Base-by-base conservation (phyloP, 2,113 vertebrate species). In the Blennius ocellaris region DNA sequence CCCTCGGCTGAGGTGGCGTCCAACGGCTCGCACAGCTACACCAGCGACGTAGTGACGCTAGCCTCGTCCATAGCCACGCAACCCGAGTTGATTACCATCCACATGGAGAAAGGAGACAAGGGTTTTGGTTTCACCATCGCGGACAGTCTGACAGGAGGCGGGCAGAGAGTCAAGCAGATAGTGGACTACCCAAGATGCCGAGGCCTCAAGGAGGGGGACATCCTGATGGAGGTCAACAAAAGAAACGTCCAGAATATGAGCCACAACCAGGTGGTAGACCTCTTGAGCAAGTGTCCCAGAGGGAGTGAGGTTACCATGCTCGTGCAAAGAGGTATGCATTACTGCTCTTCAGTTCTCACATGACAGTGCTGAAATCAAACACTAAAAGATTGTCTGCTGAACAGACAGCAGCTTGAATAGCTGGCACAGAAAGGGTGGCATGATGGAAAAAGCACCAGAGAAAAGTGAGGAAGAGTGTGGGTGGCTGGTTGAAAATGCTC, bases 61-160 rank as follows among this genome's bases (percentile, higher is more conserved):
- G 97, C 98, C 0, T 99, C 97, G 1, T 97, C 97, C 1, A 99
- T 99, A 86, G 98, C 96, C 72, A 98, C 97, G 0, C 97, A 99
- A 80, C 98, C 98, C 0, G 98, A 99, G 90, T 96, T 99, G 61
- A 99, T 99, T 83, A 99, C 98, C 39, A 96, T 99, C 78, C 98
- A 99, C 81, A 98, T 99, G 92, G 96, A 99, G 79, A 99, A 99
- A 86, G 98, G 98, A 54, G 97, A 97, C 9, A 98, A 99, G 93
- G 98, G 97, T 68, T 99, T 99, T 40, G 98, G 98, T 51, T 99
- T 99, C 87, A 99, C 98, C 41, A 99, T 99, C 6, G 97, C 97
- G 0, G 98, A 99, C 92, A 98, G 97, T 63, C 96, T 96, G 0
- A 95, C 95, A 0, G 97, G 97, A 8, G 97, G 97, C 0, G 98